Conservation (phyloP, 1,140 invertebrate species). For the Plutomurus gul region DNA sequence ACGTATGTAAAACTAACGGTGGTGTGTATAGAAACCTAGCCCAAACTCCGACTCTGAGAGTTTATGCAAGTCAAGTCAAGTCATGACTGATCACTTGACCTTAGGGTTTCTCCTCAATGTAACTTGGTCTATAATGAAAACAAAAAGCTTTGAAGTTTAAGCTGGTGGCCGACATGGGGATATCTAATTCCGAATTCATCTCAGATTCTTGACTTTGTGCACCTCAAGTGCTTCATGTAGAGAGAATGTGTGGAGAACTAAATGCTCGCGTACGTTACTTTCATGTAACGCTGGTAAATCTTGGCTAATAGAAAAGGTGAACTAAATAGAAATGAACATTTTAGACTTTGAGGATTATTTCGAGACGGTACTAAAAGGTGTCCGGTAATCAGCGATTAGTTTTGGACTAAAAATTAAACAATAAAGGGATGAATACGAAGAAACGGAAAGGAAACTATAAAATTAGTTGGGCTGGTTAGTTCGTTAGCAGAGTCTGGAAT, state of each 20-base stretch:
- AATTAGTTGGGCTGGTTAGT: slow-evolving; percentile 5
- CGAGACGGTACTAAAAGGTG: background rate
- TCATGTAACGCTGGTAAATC: too few relatives aligned
- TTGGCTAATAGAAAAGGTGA: too few relatives aligned
- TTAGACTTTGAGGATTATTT: background rate
- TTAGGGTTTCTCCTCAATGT: slow-evolving; percentile 11
- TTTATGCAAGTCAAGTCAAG: slow-evolving; percentile 1
- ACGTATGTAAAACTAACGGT: background rate
- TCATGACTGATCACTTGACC: slow-evolving; percentile 50
- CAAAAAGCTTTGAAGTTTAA: slow-evolving; percentile 11
- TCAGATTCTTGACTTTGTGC: background rate
- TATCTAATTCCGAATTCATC: background rate
- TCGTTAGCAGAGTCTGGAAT: background rate
- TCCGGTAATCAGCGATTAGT: slow-evolving; percentile 7
- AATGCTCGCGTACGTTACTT: too few relatives aligned
- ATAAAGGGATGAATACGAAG: background rate
- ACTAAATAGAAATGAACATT: background rate
- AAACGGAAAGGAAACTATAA: slow-evolving; percentile 15
- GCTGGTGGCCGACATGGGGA: background rate
- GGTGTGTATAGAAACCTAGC: background rate
- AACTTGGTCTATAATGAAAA: slow-evolving; percentile 8
- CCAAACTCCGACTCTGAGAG: background rate
- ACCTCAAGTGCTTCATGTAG: background rate
- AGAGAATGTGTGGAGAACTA: background rate
- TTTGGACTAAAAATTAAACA: slow-evolving; percentile 5